Evolutionary conservation across 2,797 vertebrate genomes (phyloP).

Genomic region (Lagorchestes hirsutus): DNA sequence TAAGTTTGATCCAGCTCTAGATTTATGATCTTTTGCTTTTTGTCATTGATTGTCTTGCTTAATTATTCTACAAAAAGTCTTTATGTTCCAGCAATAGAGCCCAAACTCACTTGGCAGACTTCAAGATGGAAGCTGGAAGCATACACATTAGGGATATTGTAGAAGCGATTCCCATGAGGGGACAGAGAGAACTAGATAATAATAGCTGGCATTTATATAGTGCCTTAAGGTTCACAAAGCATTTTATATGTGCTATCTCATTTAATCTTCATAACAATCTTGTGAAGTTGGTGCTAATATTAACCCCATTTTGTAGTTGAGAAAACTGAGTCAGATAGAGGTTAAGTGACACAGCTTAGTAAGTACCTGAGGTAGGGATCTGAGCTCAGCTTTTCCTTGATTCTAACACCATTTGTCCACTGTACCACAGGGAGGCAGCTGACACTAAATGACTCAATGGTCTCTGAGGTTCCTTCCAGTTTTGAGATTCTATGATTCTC

Average conservation of each 20-base stretch:
- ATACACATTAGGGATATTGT: neutral
- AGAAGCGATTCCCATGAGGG: neutral
- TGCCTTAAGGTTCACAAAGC: neutral
- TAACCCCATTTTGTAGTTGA: neutral
- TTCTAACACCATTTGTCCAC: neutral
- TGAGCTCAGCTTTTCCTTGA: neutral
- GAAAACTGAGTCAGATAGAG: neutral
- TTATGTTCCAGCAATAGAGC: neutral
- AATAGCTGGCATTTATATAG: neutral
- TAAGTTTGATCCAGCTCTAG: neutral
- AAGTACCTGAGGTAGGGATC: neutral
- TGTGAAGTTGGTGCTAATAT: neutral
- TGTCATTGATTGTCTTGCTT: neutral
- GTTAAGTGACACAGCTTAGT: neutral
- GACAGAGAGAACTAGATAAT: neutral
- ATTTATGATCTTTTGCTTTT: neutral
- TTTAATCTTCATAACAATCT: neutral
- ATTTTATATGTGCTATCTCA: neutral
- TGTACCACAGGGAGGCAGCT: neutral
- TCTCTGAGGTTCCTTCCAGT: neutral
- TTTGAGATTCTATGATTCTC: neutral
- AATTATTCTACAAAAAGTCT: neutral
- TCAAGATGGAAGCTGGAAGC: neutral
- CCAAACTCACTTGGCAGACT: neutral
- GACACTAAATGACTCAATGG: neutral